Evolutionary conservation across 2,888 invertebrate genomes (phyloP), one percentile per base, ranked within the genome.

Genomic region (Mesorhabditis spiculigera): DNA sequence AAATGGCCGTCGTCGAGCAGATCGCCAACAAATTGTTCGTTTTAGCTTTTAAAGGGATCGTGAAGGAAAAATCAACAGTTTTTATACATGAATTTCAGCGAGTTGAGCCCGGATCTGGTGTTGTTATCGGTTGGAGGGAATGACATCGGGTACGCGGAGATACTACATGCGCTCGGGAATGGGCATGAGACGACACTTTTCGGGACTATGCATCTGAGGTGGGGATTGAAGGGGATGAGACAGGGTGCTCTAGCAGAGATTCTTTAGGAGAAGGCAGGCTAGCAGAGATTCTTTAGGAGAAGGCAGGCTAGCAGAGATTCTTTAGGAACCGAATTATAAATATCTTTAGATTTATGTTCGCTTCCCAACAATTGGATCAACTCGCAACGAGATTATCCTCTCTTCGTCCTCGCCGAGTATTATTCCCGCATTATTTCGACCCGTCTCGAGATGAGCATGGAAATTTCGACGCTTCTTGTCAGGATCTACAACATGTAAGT

Each of bases 91-190:
- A 3, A 41, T 65, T 73, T 62, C 50, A 73, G 75, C 66, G 75
- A 75, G n/a, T 41, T 69, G 5, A 73, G 78, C 5, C 83, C 83
- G 1, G 80, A 81, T 58, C 61, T 78, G 1, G 66, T 82, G 4
- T 61, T 84, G 45, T 43, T 84, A 66, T 78, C 81, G 0, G 71
- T 81, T 8, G 84, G 84, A 4, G 84, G 83, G 43, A 84, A 84
- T 69, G 84, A 84, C 73, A 77, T 84, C n/a, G 82, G 82, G 28
- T 84, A 80, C 69, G 71, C 80, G 0, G 82, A 82, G 58, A 73
- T 83, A 50, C 8, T 50, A 3, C 58, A 50, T n/a, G 58, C 58
- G 3, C n/a, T 50, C 10, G 58, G 58, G 58, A 50, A n/a, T 50
- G 58, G 58, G 2, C 58, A 50, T 50, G 58, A 50, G n/a, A n/a